Evolutionary conservation across 2,797 vertebrate genomes (phyloP), one percentile per base, ranked within the genome.

Genomic region (Hirundo rustica): DNA sequence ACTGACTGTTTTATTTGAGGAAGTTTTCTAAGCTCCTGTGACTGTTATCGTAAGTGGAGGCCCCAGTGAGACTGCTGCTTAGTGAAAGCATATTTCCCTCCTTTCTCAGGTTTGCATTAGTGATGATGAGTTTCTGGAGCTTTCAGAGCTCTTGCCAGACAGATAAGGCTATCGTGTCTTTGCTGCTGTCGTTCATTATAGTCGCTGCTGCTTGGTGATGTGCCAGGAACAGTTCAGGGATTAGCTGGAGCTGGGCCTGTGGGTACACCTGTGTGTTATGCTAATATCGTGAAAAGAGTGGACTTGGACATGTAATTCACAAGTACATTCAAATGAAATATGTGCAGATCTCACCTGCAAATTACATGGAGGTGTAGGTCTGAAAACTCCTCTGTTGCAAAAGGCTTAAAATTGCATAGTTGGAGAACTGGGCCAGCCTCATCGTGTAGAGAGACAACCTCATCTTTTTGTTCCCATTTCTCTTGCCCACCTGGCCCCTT

Each of bases 11-110:
- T 84, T 89, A 88, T 94, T 88, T 93, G 81, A 70, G 67, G 42
- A 92, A 93, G 45, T 87, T 96, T 95, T 60, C 81, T 85, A 91
- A 93, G 68, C 88, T 89, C 36, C 78, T 34, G 19, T 64, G 61
- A 80, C 65, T 86, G 62, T 83, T 89, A 93, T 42, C 68, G 4
- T 93, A 72, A 90, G 71, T 8, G 19, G 78, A 92, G 47, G 45
- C 81, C 81, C 91, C 81, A 47, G 32, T 76, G 91, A 95, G 93
- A 88, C 81, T 88, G 67, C 58, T 83, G 51, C 86, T 89, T 96
- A 92, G 30, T 51, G 60, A 93, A 83, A 91, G 20, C 55, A 60
- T 73, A 76, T 94, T 93, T 97, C 53, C 32, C 61, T 70, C 29
- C 68, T 53, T 78, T 80, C 85, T 85, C 32, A 51, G 58, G 40